phyloP scores from a whole-genome alignment of 1,140 invertebrate species.

The Sitophilus oryzae region DNA sequence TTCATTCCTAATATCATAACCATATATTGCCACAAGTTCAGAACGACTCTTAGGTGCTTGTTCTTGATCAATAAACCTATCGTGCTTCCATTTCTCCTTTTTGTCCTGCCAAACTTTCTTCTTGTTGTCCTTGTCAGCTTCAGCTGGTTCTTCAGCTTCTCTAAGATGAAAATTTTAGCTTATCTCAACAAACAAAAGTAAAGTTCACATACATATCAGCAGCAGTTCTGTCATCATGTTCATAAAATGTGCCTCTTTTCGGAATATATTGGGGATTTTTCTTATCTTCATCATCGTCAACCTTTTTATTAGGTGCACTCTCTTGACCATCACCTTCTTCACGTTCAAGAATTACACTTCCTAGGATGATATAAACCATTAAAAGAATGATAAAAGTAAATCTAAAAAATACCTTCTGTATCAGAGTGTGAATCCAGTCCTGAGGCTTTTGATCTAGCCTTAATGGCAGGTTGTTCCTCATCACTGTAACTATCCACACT shows the following conservation, averaged over 20 bases:
- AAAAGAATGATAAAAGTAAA: not conserved
- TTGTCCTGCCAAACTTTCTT: slow-evolving; percentile 59
- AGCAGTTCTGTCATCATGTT: slow-evolving; percentile 87
- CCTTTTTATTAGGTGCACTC: slow-evolving; percentile 56
- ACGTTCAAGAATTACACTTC: slow-evolving; percentile 48
- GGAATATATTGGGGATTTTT: slow-evolving; percentile 97
- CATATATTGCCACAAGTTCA: slow-evolving; percentile 83
- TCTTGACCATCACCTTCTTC: slow-evolving; percentile 59
- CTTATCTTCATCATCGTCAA: slow-evolving; percentile 90
- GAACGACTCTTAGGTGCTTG: slow-evolving; percentile 82
- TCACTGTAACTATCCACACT: slow-evolving; percentile 39
- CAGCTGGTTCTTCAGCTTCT: slow-evolving; percentile 40
- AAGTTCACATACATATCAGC: slow-evolving; percentile 54
- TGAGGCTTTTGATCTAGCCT: slow-evolving; percentile 25
- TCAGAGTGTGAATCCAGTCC: slow-evolving; percentile 28
- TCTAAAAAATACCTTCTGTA: slow-evolving; percentile 20
- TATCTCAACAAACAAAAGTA: slow-evolving; percentile 6
- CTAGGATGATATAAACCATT: slow-evolving; percentile 41
- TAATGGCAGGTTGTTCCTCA: slow-evolving; percentile 26
- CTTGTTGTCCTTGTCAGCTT: slow-evolving; percentile 44
- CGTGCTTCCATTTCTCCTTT: slow-evolving; percentile 81
- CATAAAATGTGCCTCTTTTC: slow-evolving; percentile 91
- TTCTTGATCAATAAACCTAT: slow-evolving; percentile 70
- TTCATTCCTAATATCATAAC: slow-evolving; percentile 91
- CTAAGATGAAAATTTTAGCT: slow-evolving; percentile 31